Base-by-base conservation (phyloP, 2,888 invertebrate genomes). In the Leptopterna dolabrata region DNA sequence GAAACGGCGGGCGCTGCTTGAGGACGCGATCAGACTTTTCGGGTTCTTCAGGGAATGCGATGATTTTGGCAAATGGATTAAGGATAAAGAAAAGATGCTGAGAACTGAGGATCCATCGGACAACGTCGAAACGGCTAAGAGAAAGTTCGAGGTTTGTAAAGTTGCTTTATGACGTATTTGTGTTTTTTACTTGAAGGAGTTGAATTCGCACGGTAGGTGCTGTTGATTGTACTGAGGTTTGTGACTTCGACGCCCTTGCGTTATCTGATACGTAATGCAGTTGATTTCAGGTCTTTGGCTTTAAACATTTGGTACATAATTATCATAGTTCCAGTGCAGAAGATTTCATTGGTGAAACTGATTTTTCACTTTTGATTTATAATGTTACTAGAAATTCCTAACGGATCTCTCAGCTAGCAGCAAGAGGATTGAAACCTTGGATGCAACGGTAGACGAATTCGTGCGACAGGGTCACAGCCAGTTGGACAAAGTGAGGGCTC, bases 21-120 rank as follows among this genome's bases (percentile, higher is more conserved):
- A 97, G 90, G 99, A 99, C 91, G 96, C 98, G 0, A 97, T 98
- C 90, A 95, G 97, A 90, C 93, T 99, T 87, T 98, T 96, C 92
- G 96, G 96, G 85, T 98, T 99, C 93, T 98, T 97, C 92, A 95
- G 97, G 13, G 99, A 99, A 91, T 99, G 99, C 92, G 98, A 99
- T 91, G 98, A 98, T 92, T 98, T 99, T 91, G 98, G 99, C 92
- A 95, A 95, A 90, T 99, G 99, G 99, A 98, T 99, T 92, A 96
- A 95, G 90, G 99, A 99, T 89, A 98, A 98, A 92, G 98, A 98
- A 91, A 95, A 96, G 91, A 94, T 98, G 93, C 93, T 98, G 86
- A 93, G 96, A 73, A 94, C 95, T 3, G 96, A 97, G 81, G 98
- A 98, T 89, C 94, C 95, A 0, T 94, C 95, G 16, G 98, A 98